phyloP scores from a whole-genome alignment of 2,113 vertebrate species.

The Chamaea fasciata region DNA sequence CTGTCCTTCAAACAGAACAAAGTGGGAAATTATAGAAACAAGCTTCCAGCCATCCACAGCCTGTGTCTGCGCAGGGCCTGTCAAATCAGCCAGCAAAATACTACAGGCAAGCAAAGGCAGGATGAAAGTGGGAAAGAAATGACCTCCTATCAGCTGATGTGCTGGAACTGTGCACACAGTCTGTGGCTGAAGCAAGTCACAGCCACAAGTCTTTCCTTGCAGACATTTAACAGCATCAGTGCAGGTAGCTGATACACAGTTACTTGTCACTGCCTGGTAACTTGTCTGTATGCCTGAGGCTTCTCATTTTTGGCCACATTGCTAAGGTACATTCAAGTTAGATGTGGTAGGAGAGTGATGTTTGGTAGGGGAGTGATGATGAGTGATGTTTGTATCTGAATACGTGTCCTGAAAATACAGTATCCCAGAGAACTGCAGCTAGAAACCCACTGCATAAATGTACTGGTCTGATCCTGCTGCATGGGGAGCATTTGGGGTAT shows the following conservation, averaged over 20 bases:
- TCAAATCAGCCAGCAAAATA: not conserved
- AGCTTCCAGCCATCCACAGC: not conserved
- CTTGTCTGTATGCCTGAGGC: not conserved
- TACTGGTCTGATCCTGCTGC: not conserved
- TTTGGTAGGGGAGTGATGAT: not conserved
- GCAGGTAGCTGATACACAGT: not conserved
- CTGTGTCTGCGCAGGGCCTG: not conserved
- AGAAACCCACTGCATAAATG: rapidly evolving
- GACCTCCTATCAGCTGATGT: not conserved
- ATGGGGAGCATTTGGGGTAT: rapidly evolving
- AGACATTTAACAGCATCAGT: not conserved
- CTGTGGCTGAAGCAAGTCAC: not conserved
- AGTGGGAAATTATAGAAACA: constrained; percentile 8
- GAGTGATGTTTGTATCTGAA: not conserved
- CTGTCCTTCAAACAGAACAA: not conserved
- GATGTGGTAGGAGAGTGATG: not conserved
- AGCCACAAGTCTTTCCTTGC: not conserved
- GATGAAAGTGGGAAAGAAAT: not conserved
- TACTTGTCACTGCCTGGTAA: not conserved
- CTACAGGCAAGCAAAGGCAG: not conserved
- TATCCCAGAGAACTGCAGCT: not conserved
- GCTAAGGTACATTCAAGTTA: not conserved
- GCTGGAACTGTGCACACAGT: not conserved
- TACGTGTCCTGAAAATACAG: not conserved
- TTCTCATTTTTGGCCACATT: not conserved